Base-by-base conservation (phyloP, 2,797 vertebrate genomes). In the Pogoniulus pusillus region DNA sequence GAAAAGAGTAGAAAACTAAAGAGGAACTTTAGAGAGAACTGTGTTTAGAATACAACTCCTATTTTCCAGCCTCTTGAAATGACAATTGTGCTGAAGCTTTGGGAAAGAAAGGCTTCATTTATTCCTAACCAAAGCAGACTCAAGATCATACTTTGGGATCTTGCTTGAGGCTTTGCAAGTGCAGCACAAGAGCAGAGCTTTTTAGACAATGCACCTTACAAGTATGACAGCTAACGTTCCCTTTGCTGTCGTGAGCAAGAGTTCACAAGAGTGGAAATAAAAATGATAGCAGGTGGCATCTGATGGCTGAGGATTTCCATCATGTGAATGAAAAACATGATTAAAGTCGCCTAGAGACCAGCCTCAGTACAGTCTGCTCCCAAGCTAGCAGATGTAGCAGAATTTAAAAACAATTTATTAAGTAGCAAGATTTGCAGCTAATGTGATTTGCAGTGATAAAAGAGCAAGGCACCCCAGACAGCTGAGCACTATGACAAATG, bases 251-350 rank as follows among this genome's bases (percentile, higher is more conserved):
- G 55, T 41, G 75, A 94, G 49, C 55, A 89, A 90, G 45, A 24
- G 55, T 77, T 91, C 64, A 81, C 47, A 66, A 29, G 68, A 91
- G 58, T 64, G 68, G 73, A 95, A 94, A 92, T 60, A 87, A 75
- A 93, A 90, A 87, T 35, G 43, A 68, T 82, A 82, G 30, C 90
- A 96, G 90, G 55, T 94, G 94, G 91, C 73, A 75, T 92, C 68
- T 72, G 70, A 63, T 92, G 75, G 35, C 55, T 96, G n/a, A 92
- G 85, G 95, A 79, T 76, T 77, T 91, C 79, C 69, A 79, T 93
- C 85, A 74, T 87, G 54, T 71, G 90, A 81, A 75, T 73, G 54
- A 85, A 91, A 94, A 85, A 89, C 66, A 60, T 91, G 81, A 91
- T 89, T 88, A 85, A 91, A 94, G 72, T 91, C 7, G 1, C 74